Percentiles rank a stretch among this genome's conserved stretches.
Evolutionary conservation across 2,888 invertebrate species (phyloP).

Genomic region (Hanleya hanleyi): DNA sequence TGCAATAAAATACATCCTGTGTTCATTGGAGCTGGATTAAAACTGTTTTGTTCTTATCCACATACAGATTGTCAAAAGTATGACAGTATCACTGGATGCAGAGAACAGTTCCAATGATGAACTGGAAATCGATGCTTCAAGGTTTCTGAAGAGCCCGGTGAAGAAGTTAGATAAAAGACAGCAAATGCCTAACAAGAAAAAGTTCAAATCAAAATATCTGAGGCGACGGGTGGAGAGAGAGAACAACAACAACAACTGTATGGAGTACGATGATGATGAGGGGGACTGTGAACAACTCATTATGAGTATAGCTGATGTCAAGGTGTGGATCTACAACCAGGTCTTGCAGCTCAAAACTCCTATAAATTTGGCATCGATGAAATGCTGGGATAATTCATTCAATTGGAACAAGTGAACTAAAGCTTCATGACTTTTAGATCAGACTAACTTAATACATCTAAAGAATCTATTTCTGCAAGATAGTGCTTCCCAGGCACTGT

Average conservation of each 20-base stretch:
- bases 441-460: too few relatives aligned
- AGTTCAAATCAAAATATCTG: neutral
- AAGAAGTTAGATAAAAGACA: constrained; percentile 36
- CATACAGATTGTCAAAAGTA: neutral
- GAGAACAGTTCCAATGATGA: constrained; percentile 31
- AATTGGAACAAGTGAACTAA: neutral
- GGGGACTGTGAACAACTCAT: constrained; percentile 49
- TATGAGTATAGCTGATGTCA: constrained; percentile 62
- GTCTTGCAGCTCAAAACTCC: neutral
- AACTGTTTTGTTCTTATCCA: too few relatives aligned
- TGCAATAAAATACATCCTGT: too few relatives aligned
- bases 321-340: constrained; percentile 39
- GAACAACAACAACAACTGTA: constrained; percentile 2
- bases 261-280: constrained; percentile 25
- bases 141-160: constrained; percentile 26
- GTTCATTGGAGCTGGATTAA: too few relatives aligned
- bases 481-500: too few relatives aligned
- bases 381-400: neutral
- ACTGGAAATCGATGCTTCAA: constrained; percentile 44
- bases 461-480: too few relatives aligned
- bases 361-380: too few relatives aligned
- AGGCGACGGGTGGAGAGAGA: neutral
- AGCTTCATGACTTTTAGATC: too few relatives aligned
- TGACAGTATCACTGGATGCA: constrained; percentile 7
- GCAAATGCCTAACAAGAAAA: neutral